Evolutionary conservation across 2,888 invertebrate genomes (phyloP).

Genomic region (Chaitophorus viminalis): DNA sequence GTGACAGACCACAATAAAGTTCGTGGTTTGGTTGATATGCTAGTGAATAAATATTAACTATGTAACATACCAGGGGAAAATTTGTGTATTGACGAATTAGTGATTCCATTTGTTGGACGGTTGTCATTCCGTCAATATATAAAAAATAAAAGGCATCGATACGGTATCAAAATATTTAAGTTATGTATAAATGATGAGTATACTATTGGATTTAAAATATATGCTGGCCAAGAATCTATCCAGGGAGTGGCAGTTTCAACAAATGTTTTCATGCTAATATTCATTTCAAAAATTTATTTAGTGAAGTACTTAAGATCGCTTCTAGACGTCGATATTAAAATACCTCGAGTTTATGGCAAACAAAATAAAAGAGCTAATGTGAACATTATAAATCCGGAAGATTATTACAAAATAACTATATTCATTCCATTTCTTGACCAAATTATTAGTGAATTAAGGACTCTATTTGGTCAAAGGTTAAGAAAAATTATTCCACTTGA

Average conservation of each 20-base stretch:
- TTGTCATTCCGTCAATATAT: conserved; percentile 60
- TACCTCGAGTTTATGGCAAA: no score
- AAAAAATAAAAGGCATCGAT: conserved; percentile 63
- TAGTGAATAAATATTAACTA: conserved; percentile 14
- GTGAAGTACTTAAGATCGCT: no score
- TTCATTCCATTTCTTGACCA: no score
- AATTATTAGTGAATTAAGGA: no score
- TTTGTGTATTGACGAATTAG: conserved; percentile 64
- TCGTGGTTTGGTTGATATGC: conserved; percentile 15
- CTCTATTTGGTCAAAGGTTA: no score
- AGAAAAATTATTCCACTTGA: no score
- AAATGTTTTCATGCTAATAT: no score
- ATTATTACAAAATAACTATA: no score
- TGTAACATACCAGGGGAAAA: conserved; percentile 7
- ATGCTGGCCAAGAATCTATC: conserved; percentile 20
- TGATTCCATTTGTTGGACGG: conserved; percentile 64
- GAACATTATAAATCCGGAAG: no score
- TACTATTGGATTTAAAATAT: conserved; percentile 26
- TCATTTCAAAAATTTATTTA: no score
- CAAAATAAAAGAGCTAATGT: no score
- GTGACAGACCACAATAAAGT: conserved; percentile 12
- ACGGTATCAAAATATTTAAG: conserved; percentile 65
- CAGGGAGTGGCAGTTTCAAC: conserved; percentile 2
- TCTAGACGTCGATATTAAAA: no score
- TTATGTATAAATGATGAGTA: conserved; percentile 39